Evolutionary conservation across 2,797 vertebrate species (phyloP).

Genomic region (Naso thynnoides): DNA sequence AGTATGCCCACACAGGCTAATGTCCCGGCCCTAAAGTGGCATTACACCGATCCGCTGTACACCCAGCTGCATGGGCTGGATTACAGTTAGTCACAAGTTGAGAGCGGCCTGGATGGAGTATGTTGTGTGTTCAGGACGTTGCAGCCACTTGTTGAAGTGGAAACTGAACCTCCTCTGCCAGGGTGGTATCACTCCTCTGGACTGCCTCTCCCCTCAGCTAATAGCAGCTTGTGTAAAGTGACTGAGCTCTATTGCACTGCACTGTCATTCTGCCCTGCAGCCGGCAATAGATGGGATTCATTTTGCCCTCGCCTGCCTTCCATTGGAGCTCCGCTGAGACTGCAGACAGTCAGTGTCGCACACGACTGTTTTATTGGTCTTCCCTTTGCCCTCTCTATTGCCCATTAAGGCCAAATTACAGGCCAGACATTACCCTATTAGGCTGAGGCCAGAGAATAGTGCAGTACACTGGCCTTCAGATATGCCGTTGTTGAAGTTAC

Average conservation of each 20-base stretch:
- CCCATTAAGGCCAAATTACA: constrained; percentile 65
- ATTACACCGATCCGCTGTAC: constrained; percentile 71
- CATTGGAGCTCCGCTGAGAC: constrained; percentile 55
- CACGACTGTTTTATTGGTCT: constrained; percentile 69
- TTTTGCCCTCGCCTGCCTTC: constrained; percentile 61
- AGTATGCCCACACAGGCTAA: constrained; percentile 70
- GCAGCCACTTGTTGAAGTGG: constrained; percentile 54
- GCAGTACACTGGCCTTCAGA: constrained; percentile 15
- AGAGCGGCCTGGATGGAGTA: constrained; percentile 12
- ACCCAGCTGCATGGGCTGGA: constrained; percentile 49
- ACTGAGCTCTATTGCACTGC: constrained; percentile 47
- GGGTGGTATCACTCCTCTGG: constrained; percentile 18
- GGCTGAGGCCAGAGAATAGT: constrained; percentile 29
- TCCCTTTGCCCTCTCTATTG: constrained; percentile 65
- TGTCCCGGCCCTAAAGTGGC: constrained; percentile 66
- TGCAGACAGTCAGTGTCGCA: constrained; percentile 52
- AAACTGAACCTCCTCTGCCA: constrained; percentile 27
- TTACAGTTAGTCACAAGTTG: constrained; percentile 28
- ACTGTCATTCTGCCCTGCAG: constrained; percentile 64
- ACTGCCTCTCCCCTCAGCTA: constrained; percentile 39
- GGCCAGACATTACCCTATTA: constrained; percentile 54
- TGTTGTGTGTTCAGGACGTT: constrained; percentile 10
- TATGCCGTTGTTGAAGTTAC: constrained; percentile 5
- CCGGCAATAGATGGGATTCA: constrained; percentile 73
- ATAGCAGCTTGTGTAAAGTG: constrained; percentile 55